Conservation (phyloP, 1,140 invertebrate species). For the Pseudomyrmex cubaensis region DNA sequence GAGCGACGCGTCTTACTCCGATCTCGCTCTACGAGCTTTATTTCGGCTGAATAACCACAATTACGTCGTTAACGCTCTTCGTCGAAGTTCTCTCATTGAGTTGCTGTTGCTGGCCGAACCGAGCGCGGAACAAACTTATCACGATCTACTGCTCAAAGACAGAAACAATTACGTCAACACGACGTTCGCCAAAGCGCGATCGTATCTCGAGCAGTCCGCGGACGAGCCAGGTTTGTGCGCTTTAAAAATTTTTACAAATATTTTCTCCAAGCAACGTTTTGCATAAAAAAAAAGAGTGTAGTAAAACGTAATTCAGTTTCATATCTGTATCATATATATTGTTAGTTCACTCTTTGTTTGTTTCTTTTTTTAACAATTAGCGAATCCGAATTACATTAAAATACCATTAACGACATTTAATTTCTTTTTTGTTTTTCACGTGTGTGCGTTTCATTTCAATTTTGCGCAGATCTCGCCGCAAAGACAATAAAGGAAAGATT, state of each 20-base stretch:
- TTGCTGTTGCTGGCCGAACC: constrained; percentile 92
- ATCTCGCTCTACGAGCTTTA: constrained; percentile 92
- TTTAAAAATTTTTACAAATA: constrained; percentile 36
- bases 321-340: constrained; percentile 24
- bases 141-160: constrained; percentile 88
- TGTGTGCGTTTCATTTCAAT: not conserved
- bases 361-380: constrained; percentile 27
- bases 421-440: not conserved
- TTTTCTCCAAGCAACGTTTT: not conserved
- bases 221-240: constrained; percentile 80
- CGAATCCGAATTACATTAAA: not conserved
- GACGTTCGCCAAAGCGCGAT: constrained; percentile 81
- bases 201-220: constrained; percentile 78
- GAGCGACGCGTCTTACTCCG: constrained; percentile 92
- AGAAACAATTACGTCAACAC: constrained; percentile 80
- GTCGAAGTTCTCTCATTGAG: constrained; percentile 93
- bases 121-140: constrained; percentile 93
- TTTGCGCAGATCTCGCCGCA: constrained; percentile 82
- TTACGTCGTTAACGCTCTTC: constrained; percentile 95
- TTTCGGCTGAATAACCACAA: constrained; percentile 97
- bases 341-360: constrained; percentile 26
- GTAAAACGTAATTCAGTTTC: not conserved
- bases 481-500: constrained; percentile 96
- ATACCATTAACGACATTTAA: not conserved
- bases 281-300: constrained; percentile 11